Evolutionary conservation across 2,888 invertebrate species (phyloP), one percentile per base, ranked within the genome.

Genomic region (Machimus rusticus): DNA sequence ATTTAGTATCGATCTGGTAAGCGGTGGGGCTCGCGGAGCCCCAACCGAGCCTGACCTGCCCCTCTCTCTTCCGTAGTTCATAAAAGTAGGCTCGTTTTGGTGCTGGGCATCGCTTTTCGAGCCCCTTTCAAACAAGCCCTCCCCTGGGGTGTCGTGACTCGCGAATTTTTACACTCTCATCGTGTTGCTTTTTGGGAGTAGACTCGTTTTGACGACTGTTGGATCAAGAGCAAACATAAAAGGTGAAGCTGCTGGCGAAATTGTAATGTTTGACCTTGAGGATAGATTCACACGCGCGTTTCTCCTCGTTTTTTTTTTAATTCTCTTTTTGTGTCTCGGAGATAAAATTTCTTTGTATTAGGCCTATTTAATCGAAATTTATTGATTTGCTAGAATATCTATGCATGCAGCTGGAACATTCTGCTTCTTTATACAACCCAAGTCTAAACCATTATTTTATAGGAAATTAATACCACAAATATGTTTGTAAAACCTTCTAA

Each of bases 201-300:
- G 19, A 39, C 12, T 28, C 78, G 12, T 78, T 78, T 78, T 78
- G 78, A 43, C 23, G 46, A n/a, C 16, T 66, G 9, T 66, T 66
- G 66, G n/a, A 66, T 66, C 8, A 66, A 66, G 14, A 66, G 66
- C 66, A 66, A 66, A 66, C 12, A 66, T 8, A 66, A 28, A 51
- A 81, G 51, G n/a, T 81, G 34, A 81, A 81, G 28, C 55, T 81
- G 81, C 51, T 51, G 34, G 28, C 16, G n/a, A 51, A 81, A 55
- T 55, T 55, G 43, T 55, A 55, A 23, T n/a, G 34, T 23, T 55
- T 51, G 55, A 81, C 81, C 81, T 81, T 81, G 81, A 55, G 81
- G 16, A 55, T 19, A 14, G 51, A 81, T 31, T 23, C 28, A 31
- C 81, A 81, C 51, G 51, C 51, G 51, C 66, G 23, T 66, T 66